Evolutionary conservation across 53 echinoderm and acorn worm genomes (phyloP), one percentile per base, ranked within the genome.

Genomic region (Crossaster papposus): DNA sequence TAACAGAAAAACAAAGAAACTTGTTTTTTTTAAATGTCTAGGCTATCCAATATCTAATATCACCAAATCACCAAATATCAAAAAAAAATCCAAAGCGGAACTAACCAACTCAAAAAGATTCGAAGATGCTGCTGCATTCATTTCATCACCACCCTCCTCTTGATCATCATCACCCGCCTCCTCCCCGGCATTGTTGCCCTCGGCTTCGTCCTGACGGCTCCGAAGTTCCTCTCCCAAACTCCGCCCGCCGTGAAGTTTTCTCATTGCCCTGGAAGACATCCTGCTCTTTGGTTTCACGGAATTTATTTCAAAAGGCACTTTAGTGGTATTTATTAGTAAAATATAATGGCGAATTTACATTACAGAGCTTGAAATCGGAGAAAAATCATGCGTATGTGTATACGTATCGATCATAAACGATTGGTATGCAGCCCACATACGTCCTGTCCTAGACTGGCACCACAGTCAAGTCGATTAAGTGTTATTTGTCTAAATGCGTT

Each of bases 221-320:
- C 70, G 84, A 11, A 87, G 77, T 62, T 87, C 70, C 28, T 77
- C n/a, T n/a, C n/a, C 37, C 87, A 93, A 63, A 23, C 34, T 77
- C 23, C 84, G 77, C 36, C 79, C 90, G n/a, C 95, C 95, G 64
- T 95, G 95, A 30, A 95, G 81, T 62, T 93, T 93, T 83, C 95
- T 89, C 72, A 95, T 81, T 26, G 95, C 95, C 62, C 95, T 65
- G 33, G 95, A 95, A 33, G 95, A 95, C 95, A 95, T 95, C 38
- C 62, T 36, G 80, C 5, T 51, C 24, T 50, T 50, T 68, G 4
- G 28, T 23, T 26, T 18, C 68, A 23, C 68, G 24, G 4, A 26
- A 4, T 68, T 68, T 68, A 23, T 26, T 58, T 58, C 12, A 68
- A 68, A 68, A 68, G 68, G 68, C 68, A 26, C 68, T 68, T 68